Conservation (phyloP, 1,140 invertebrate genomes). For the Papilio xuthus region DNA sequence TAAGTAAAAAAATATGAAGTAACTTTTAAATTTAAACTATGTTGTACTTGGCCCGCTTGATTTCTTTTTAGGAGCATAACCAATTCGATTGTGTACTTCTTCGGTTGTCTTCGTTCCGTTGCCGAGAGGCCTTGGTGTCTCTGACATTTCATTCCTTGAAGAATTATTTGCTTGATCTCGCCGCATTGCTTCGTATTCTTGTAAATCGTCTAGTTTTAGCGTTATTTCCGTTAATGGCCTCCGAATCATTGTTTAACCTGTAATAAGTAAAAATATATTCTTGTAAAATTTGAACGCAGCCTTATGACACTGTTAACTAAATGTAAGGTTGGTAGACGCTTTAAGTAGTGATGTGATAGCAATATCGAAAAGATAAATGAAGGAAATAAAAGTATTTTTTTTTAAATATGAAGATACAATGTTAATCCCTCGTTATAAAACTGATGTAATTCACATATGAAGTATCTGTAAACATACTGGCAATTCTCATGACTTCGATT, state of each 20-base stretch:
- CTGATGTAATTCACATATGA: not conserved
- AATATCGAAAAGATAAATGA: not conserved
- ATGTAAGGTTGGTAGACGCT: constrained; percentile 21
- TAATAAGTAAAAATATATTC: constrained; percentile 41
- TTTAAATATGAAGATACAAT: not conserved
- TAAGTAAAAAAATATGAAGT: not conserved
- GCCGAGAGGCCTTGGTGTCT: constrained; percentile 76
- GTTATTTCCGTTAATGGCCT: constrained; percentile 89
- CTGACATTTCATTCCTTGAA: constrained; percentile 80
- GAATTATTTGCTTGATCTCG: constrained; percentile 74
- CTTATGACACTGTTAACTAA: not conserved
- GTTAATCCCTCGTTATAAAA: not conserved
- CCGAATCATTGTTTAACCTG: constrained; percentile 85
- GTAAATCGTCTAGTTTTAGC: constrained; percentile 88
- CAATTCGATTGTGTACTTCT: constrained; percentile 87
- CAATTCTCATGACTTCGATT: too few relatives aligned
- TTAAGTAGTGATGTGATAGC: not conserved
- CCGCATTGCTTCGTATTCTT: constrained; percentile 85
- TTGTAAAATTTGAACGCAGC: constrained; percentile 13
- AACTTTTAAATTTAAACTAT: constrained; percentile 28
- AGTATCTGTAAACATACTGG: not conserved
- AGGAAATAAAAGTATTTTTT: not conserved
- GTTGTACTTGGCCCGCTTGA: constrained; percentile 63
- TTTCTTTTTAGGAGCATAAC: constrained; percentile 81
- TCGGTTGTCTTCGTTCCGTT: constrained; percentile 80